These are phyloP conservation scores for Passer montanus DNA, from an alignment of 2,113 vertebrate genomes.

Conservation along the genomic window DNA sequence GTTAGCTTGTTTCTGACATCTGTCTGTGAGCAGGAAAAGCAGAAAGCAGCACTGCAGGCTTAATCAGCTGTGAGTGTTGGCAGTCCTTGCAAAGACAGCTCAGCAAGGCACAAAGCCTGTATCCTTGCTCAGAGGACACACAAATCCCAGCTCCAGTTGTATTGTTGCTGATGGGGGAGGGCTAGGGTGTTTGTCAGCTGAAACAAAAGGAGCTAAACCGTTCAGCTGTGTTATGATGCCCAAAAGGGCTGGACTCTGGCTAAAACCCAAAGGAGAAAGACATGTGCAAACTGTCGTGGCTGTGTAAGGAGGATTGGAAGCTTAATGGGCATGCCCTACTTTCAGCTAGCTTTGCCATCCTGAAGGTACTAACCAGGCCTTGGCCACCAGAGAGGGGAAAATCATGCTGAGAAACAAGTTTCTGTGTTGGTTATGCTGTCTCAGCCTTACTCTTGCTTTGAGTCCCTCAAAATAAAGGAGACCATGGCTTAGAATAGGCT, in stretches of 20 bases:
- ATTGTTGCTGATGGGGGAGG: not conserved
- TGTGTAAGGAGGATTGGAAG: not conserved
- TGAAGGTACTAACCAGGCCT: not conserved
- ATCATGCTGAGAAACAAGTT: not conserved
- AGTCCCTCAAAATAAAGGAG: conserved; percentile 44
- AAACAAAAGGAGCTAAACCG: conserved; percentile 47
- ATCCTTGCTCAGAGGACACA: conserved; percentile 45
- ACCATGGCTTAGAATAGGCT: conserved; percentile 30
- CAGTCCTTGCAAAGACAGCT: conserved; percentile 53
- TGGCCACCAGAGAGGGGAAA: not conserved
- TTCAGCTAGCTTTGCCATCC: not conserved
- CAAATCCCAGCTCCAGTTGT: conserved; percentile 21
- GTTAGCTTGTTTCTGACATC: conserved; percentile 34
- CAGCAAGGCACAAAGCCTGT: conserved; percentile 45
- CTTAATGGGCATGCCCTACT: conserved; percentile 47
- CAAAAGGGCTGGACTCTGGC: conserved; percentile 31
- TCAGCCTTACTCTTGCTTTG: not conserved
- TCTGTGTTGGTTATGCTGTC: conserved; percentile 9
- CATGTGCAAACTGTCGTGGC: not conserved
- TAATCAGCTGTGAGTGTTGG: conserved; percentile 46
- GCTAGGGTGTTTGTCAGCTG: conserved; percentile 16
- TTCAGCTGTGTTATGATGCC: conserved; percentile 44
- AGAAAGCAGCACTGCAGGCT: conserved; percentile 46
- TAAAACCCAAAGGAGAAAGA: conserved; percentile 45
- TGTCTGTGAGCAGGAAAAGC: conserved; percentile 18